phyloP scores from a whole-genome alignment of 37 sponge, comb jelly and placozoan genomes.

The Spongilla lacustris region DNA sequence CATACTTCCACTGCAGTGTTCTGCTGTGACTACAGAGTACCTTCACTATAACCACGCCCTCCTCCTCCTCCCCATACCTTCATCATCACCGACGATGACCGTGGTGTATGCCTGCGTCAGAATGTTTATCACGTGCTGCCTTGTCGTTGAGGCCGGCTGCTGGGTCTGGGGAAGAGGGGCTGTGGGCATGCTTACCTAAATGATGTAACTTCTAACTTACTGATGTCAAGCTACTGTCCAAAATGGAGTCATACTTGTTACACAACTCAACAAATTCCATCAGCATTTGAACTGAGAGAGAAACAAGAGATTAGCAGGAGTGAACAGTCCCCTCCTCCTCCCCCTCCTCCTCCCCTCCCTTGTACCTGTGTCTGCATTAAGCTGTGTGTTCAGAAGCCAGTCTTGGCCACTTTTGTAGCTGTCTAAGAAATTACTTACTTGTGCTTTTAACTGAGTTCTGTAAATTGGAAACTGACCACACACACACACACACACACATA shows the following conservation, averaged over 20 bases:
- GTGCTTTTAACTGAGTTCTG: neutral
- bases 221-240: neutral
- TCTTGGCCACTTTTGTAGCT: neutral
- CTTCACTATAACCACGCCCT: too few relatives aligned
- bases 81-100: constrained; percentile 45
- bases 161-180: neutral
- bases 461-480: neutral
- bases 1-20: too few relatives aligned
- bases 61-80: neutral
- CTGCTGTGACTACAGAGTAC: too few relatives aligned
- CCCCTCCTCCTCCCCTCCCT: neutral
- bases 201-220: neutral
- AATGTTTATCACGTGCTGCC: constrained; percentile 65
- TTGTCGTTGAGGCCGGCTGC: constrained; percentile 40
- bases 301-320: neutral
- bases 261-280: neutral
- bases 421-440: neutral
- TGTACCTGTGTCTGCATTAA: neutral
- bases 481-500: neutral
- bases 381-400: neutral
- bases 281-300: neutral
- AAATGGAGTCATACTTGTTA: neutral
- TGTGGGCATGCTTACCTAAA: neutral
- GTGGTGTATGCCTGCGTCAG: constrained; percentile 62
- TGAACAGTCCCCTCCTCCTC: too few relatives aligned